Percentiles rank a stretch among this genome's conserved stretches.
Evolutionary conservation across 2,888 invertebrate species (phyloP).

Genomic region (Therioaphis trifolii): DNA sequence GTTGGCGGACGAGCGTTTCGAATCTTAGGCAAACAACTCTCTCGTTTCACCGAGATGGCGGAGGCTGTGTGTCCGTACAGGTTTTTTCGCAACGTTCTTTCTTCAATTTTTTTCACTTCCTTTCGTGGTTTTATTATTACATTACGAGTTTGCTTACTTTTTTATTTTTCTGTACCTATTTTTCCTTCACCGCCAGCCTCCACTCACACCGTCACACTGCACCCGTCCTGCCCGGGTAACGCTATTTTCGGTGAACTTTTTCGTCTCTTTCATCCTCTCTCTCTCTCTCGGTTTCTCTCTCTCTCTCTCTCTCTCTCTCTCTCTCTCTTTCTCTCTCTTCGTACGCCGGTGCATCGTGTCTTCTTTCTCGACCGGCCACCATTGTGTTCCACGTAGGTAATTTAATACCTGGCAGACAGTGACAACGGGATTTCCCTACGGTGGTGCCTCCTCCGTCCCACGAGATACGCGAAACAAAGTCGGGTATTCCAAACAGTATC

Average conservation of each 20-base stretch:
- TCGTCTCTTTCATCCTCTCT: neutral
- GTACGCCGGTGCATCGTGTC: too few relatives aligned
- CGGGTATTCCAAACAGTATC: conserved; percentile 33
- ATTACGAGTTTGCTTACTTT: neutral
- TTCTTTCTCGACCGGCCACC: too few relatives aligned
- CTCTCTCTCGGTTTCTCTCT: too few relatives aligned
- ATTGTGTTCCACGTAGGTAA: conserved; percentile 29
- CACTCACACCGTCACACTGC: too few relatives aligned
- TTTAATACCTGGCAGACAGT: conserved; percentile 47
- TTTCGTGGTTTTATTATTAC: neutral
- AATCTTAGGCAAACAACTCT: too few relatives aligned
- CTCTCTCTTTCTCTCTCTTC: neutral
- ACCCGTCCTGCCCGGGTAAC: neutral
- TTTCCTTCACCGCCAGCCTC: neutral
- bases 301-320: neutral
- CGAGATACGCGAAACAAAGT: conserved; percentile 25
- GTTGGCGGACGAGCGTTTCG: too few relatives aligned
- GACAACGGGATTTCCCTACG: conserved; percentile 53
- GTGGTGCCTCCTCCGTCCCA: neutral
- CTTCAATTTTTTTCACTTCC: neutral
- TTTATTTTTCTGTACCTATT: neutral
- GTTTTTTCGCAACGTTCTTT: neutral
- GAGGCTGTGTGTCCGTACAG: too few relatives aligned
- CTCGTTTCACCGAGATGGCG: too few relatives aligned
- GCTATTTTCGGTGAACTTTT: neutral